Evolutionary conservation across 2,888 invertebrate species (phyloP), one percentile per base, ranked within the genome.

Genomic region (Drosophila bunnanda): DNA sequence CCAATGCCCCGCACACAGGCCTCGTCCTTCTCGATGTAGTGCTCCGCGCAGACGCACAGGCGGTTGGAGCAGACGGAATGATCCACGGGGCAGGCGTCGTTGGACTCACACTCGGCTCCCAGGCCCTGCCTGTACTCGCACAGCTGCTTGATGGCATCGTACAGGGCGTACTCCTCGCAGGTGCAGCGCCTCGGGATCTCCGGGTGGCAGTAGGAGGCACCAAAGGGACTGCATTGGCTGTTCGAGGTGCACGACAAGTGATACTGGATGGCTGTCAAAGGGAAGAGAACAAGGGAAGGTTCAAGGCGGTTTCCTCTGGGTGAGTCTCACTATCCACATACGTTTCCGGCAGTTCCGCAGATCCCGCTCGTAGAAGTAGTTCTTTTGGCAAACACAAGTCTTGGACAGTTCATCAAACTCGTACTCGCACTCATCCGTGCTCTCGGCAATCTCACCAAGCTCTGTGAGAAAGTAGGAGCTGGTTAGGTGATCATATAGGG

Each of bases 151-250:
- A 88, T 67, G 57, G 85, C 88, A 82, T 92, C 89, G 41, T 90
- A 92, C 43, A 87, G 82, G 6, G 92, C 91, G 69, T 90, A 92
- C 22, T 90, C 84, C 68, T 90, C 90, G 61, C 92, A 92, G 10
- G 88, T 89, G 68, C 92, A 92, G 20, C 90, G 86, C 78, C 91
- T 88, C 12, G 91, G 91, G 58, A 90, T 80, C 50, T 84, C 78
- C 4, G 88, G 57, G 34, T 77, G 79, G 52, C 90, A 89, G 72
- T 74, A 90, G 59, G 89, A 82, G 44, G 90, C 90, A n/a, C 92
- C 92, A 57, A 86, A 92, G 6, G 92, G 92, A 79, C 92, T 91
- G 65, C 92, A 92, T 76, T 92, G 92, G 69, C 90, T 92, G 75
- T 90, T 88, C 66, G 90, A 90, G 20, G 90, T 90, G 75, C 92